Percentiles rank a stretch among this genome's conserved stretches.
Conservation (phyloP, 2,113 vertebrate genomes). For the Zeus faber region DNA sequence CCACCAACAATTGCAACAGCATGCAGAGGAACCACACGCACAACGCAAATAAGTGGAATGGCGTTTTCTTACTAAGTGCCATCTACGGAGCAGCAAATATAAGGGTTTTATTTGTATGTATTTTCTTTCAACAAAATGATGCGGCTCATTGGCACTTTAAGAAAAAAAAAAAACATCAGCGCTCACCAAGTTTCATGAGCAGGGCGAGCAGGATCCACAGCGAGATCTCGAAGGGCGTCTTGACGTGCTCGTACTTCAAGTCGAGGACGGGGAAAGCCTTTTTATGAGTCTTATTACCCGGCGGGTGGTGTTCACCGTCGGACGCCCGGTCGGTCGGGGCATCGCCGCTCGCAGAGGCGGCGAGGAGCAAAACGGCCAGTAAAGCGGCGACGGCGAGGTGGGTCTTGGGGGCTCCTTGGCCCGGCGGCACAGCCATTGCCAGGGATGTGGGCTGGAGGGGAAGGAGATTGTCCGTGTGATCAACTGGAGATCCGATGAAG, state of each 20-base stretch:
- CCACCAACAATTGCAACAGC: too few species aligned
- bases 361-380: not conserved
- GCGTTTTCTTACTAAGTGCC: too few species aligned
- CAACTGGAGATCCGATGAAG: slow-evolving; percentile 18
- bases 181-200: slow-evolving; percentile 95
- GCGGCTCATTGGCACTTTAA: too few species aligned
- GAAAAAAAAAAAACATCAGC: too few species aligned
- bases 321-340: slow-evolving; percentile 15
- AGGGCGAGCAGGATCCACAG: slow-evolving; percentile 95
- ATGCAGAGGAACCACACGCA: too few species aligned
- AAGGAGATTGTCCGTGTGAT: too few species aligned
- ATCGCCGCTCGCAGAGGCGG: slow-evolving; percentile 15
- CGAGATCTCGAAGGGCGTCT: slow-evolving; percentile 85
- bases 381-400: not conserved
- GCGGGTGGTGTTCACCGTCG: slow-evolving; percentile 1
- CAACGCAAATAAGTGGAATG: too few species aligned
- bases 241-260: slow-evolving; percentile 79
- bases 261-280: slow-evolving; percentile 86
- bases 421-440: too few species aligned
- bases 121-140: too few species aligned
- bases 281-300: not conserved
- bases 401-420: not conserved
- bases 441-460: too few species aligned
- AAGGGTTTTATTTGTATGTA: too few species aligned
- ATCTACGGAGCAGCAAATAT: too few species aligned